A percentile compares a stretch with the other conserved stretches of the same genome.
Conservation (phyloP, 2,113 vertebrate species). For the Gorilla gorilla region DNA sequence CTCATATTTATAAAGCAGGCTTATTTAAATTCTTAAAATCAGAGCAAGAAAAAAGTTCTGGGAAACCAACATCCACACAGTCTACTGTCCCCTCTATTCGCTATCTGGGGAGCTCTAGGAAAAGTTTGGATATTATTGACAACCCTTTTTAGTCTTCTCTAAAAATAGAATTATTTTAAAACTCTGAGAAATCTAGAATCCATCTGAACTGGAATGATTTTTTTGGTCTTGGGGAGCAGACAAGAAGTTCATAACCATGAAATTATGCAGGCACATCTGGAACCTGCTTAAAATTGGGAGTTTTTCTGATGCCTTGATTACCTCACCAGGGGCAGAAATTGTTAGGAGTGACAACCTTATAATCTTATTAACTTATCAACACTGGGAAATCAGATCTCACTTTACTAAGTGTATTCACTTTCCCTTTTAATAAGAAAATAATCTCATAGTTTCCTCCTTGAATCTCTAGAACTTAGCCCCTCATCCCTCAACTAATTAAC, state of each 20-base stretch:
- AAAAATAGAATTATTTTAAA: not conserved
- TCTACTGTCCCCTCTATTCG: not conserved
- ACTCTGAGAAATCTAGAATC: not conserved
- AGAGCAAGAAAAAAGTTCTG: not conserved
- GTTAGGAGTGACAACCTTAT: not conserved
- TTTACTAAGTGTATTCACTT: not conserved
- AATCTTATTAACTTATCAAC: not conserved
- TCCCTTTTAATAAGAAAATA: not conserved
- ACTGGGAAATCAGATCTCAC: not conserved
- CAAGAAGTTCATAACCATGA: not conserved
- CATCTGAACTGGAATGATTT: not conserved
- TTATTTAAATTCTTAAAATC: not conserved
- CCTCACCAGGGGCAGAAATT: not conserved
- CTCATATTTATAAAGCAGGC: not conserved
- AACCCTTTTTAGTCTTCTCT: not conserved
- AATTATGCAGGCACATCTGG: not conserved
- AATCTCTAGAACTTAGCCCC: not conserved
- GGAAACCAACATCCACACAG: not conserved
- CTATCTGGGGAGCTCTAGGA: not conserved
- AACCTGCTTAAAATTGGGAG: not conserved
- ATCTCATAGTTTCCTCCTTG: not conserved
- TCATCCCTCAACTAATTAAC: not conserved
- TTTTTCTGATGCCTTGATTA: not conserved
- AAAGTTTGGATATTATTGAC: not conserved
- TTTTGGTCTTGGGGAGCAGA: not conserved